Evolutionary conservation across 2,888 invertebrate species (phyloP).

Genomic region (Colletes collaris): DNA sequence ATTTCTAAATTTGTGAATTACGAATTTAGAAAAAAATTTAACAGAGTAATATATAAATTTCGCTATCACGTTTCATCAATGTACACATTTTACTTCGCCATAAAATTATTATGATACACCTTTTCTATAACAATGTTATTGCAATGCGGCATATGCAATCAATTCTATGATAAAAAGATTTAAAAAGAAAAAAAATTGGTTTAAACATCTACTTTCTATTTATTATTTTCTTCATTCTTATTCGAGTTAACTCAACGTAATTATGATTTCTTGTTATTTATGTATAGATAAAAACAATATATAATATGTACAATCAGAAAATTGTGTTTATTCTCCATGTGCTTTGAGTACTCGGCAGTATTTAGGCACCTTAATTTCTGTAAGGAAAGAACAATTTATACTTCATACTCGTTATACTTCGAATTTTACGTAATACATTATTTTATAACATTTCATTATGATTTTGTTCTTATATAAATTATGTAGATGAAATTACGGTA

Average conservation of each 20-base stretch:
- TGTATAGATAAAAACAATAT: constrained; percentile 24
- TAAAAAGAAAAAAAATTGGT: constrained; percentile 26
- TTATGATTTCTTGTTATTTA: constrained; percentile 25
- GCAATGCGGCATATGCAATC: constrained; percentile 11
- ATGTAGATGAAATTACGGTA: constrained; percentile 18
- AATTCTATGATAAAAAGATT: constrained; percentile 29
- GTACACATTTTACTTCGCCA: constrained; percentile 19
- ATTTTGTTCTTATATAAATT: constrained; percentile 28
- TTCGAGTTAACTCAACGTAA: constrained; percentile 27
- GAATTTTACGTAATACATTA: constrained; percentile 17
- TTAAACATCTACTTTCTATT: constrained; percentile 24
- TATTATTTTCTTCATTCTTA: constrained; percentile 24
- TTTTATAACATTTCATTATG: constrained; percentile 35
- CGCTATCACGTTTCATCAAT: constrained; percentile 15
- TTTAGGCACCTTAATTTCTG: constrained; percentile 59
- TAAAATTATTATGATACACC: constrained; percentile 36
- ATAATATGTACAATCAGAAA: constrained; percentile 60
- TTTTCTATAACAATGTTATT: constrained; percentile 39
- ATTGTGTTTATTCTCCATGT: constrained; percentile 46
- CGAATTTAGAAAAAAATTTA: constrained; percentile 24
- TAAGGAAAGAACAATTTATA: constrained; percentile 51
- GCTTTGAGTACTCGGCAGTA: constrained; percentile 62
- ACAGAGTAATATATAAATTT: constrained; percentile 39
- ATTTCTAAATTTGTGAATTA: constrained; percentile 20
- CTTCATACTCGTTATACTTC: constrained; percentile 17